Base-by-base conservation (phyloP, 1,140 invertebrate genomes). In the Drosophila setifemur region DNA sequence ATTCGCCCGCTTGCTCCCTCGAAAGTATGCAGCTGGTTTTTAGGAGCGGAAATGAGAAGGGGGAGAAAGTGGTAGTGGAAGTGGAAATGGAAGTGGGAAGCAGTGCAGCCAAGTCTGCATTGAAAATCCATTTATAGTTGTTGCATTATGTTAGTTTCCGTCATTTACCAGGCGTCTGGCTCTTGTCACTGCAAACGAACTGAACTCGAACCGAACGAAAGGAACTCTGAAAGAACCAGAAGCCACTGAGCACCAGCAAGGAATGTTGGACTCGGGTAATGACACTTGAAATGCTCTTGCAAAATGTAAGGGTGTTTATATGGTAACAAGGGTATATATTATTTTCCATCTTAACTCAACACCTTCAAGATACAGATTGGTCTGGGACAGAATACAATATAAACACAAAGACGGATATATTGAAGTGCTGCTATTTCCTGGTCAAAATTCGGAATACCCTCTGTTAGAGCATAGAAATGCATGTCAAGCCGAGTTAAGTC, bases 1-100 rank as follows among this genome's bases (percentile, higher is more conserved):
- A 74, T 63, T 85, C 78, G 45, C 21, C 12, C 53, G 5, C 40
- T 23, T 31, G 11, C 26, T 39, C 53, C 50, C 69, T 40, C 28
- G 40, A 67, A 71, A 75, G 60, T 75, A 72, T 81, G 76, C 77
- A 55, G 35, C 28, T n/a, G 49, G 4, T 12, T 48, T 78, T 57
- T 43, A 45, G 21, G 18, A 21, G 21, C 60, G 79, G 74, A 83
- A 83, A 71, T 66, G 55, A 48, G 40, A 53, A 23, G 8, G 11
- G 7, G 12, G 4, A 23, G 19, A 25, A 23, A 26, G 5, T 8
- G 5, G 4, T 2, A 11, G 50, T 6, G 2, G 50, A 26, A 33
- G 29, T 23, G 6, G 8, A 7, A 18, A 42, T 8, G 19, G 21
- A 12, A 39, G 4, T 23, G 29, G 5, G 29, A 40, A 60, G 43